Evolutionary conservation across 2,888 invertebrate genomes (phyloP).

Genomic region (Netelia fuscicornis): DNA sequence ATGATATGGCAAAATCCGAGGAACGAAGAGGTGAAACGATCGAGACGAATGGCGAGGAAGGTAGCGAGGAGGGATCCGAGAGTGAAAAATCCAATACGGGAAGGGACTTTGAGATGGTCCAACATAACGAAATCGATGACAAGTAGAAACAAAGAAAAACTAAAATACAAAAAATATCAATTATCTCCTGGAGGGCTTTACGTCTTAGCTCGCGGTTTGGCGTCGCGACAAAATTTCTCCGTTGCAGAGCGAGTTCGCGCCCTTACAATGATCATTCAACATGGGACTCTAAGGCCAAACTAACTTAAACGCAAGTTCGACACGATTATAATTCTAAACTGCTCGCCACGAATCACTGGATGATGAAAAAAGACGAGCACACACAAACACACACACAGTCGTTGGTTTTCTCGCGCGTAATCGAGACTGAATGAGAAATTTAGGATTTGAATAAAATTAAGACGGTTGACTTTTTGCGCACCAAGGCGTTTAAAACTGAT

Average conservation of each 20-base stretch:
- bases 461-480: neutral
- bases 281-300: constrained; percentile 6
- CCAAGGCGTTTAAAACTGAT: neutral
- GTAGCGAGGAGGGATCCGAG: constrained; percentile 87
- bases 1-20: constrained; percentile 44
- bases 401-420: neutral
- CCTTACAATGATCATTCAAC: neutral
- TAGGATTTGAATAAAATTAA: constrained; percentile 13
- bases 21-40: constrained; percentile 62
- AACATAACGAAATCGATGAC: constrained; percentile 84
- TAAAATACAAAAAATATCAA: neutral
- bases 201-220: neutral
- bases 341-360: constrained; percentile 13
- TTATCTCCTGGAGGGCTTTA: constrained; percentile 5
- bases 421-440: constrained; percentile 9
- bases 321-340: constrained; percentile 39
- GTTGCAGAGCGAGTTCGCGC: neutral
- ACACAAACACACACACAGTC: constrained; percentile 7
- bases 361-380: constrained; percentile 1
- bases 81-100: constrained; percentile 94
- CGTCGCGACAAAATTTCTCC: constrained; percentile 1
- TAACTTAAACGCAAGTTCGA: constrained; percentile 20
- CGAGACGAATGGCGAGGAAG: constrained; percentile 79
- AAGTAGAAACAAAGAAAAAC: constrained; percentile 65
- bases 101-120: constrained; percentile 95